Evolutionary conservation across 2,113 vertebrate species (phyloP).

Genomic region (Agapornis roseicollis): DNA sequence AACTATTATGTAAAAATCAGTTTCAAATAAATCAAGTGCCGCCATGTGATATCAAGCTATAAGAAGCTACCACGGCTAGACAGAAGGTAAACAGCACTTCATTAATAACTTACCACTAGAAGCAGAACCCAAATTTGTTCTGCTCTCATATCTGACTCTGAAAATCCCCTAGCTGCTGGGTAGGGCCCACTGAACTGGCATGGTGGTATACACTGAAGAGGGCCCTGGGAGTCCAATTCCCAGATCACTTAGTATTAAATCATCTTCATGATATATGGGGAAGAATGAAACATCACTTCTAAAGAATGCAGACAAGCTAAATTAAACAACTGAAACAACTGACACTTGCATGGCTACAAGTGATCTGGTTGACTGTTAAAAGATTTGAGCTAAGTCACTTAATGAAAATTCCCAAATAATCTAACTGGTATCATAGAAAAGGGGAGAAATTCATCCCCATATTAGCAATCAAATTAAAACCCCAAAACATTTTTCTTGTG

Average conservation of each 20-base stretch:
- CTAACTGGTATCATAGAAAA: background rate
- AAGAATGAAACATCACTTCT: background rate
- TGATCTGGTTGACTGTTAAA: background rate
- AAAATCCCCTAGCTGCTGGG: background rate
- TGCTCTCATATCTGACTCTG: background rate
- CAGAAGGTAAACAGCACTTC: background rate
- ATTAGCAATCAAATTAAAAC: background rate
- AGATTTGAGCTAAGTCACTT: background rate
- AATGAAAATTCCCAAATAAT: background rate
- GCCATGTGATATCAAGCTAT: background rate
- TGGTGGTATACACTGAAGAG: background rate
- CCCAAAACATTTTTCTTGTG: background rate
- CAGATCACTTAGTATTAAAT: background rate
- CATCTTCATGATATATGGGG: background rate
- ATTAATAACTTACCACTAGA: background rate
- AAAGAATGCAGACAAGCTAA: background rate
- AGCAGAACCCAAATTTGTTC: background rate
- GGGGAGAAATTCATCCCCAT: background rate
- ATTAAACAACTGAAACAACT: background rate
- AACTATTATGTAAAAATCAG: background rate
- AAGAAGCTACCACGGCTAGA: background rate
- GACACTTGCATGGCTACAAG: background rate
- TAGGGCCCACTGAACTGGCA: background rate
- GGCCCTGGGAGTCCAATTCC: background rate
- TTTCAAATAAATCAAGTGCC: background rate